phyloP scores from a whole-genome alignment of 1,140 invertebrate genomes.

The Leptinotarsa lineolata region DNA sequence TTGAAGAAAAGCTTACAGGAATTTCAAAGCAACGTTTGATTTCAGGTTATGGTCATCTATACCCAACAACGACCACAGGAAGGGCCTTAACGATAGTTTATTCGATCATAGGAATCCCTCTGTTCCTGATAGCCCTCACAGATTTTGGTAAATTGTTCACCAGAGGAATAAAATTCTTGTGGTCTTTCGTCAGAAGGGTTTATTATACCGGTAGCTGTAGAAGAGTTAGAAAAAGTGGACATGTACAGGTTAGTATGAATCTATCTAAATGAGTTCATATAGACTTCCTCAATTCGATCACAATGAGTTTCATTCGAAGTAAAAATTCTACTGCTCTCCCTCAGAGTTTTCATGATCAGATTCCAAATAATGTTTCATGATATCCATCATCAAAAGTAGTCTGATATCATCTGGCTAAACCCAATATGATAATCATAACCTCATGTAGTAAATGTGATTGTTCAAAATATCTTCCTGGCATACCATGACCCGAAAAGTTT shows the following conservation, averaged over 20 bases:
- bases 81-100: slow-evolving; percentile 89
- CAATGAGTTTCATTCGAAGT: no score
- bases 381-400: no score
- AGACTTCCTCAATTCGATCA: no score
- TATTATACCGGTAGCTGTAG: slow-evolving; percentile 84
- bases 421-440: no score
- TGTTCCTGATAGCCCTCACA: slow-evolving; percentile 88
- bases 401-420: no score
- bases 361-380: no score
- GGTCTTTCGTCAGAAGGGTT: slow-evolving; percentile 84
- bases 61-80: slow-evolving; percentile 82
- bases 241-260: slow-evolving; percentile 68
- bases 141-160: slow-evolving; percentile 93
- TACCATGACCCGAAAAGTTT: no score
- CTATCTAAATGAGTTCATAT: background rate
- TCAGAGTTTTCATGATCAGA: no score
- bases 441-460: no score
- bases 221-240: slow-evolving; percentile 73
- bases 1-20: no score
- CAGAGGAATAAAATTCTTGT: slow-evolving; percentile 89
- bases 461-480: no score
- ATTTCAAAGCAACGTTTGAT: slow-evolving; percentile 31
- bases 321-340: no score
- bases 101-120: slow-evolving; percentile 92
- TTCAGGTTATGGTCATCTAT: slow-evolving; percentile 93